Base-by-base conservation (phyloP, 2,888 invertebrate genomes). In the Exephanes ischioxanthus region DNA sequence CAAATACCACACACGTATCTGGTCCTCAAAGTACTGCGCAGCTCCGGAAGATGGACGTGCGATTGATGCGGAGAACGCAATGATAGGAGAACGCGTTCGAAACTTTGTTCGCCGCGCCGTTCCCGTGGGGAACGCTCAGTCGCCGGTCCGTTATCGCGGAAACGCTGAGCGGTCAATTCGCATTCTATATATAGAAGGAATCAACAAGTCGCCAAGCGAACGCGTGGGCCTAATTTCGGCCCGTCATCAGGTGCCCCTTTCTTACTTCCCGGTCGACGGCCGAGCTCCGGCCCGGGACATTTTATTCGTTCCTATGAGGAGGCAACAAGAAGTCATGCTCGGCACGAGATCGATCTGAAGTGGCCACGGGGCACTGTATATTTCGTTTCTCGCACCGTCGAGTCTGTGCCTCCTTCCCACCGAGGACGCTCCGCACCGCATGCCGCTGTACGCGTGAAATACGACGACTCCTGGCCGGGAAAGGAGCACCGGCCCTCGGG, bases 401-500 rank as follows among this genome's bases (percentile, higher is more conserved):
- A 67, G 41, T 41, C 19, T 22, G 66, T 11, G 45, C 41, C n/a
- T 11, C 9, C 41, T 41, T 37, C 19, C 66, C n/a, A 67, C 41
- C 37, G 26, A 67, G 19, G 66, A 67, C 22, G 66, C 19, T 37
- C 41, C 9, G 37, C 66, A 19, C 37, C 37, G 66, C 66, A 67
- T 41, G 66, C 14, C 66, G 37, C n/a, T 41, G 66, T 41, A 67
- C 66, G 66, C 66, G 66, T 67, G 41, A 67, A 67, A 67, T 67
- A 67, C 66, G 66, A 67, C 41, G 37, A 41, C 66, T 67, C 41
- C 66, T 88, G 89, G 87, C 16, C 76, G 88, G 83, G 88, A 91
- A 90, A 89, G 91, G 89, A 90, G 91, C 90, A 92, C 92, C 91
- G 90, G 91, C 90, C 90, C 89, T 85, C 88, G 86, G 85, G 89